phyloP scores from a whole-genome alignment of 2,113 vertebrate species.

The Dicerorhinus sumatrensis region DNA sequence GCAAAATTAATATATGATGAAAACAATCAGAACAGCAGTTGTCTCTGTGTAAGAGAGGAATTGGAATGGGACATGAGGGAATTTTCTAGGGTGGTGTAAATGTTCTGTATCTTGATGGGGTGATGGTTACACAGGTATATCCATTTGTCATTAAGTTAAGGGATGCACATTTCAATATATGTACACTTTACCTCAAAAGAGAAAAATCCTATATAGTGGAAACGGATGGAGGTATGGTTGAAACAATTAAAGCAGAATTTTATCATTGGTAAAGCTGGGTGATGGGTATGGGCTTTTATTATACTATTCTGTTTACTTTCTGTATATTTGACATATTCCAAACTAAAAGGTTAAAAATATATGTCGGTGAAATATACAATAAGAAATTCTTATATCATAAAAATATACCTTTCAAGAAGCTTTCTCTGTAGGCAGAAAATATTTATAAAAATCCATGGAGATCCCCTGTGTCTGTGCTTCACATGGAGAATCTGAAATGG shows the following conservation, averaged over 20 bases:
- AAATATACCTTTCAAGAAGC: not conserved
- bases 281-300: not conserved
- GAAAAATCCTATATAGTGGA: not conserved
- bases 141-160: not conserved
- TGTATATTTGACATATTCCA: not conserved
- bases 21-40: not conserved
- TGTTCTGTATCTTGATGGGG: not conserved
- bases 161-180: not conserved
- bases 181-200: not conserved
- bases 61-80: not conserved
- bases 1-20: not conserved
- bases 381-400: not conserved
- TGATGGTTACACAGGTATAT: not conserved
- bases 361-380: not conserved
- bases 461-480: not conserved
- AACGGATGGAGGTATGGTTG: not conserved
- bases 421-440: not conserved
- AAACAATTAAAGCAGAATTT: not conserved
- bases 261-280: not conserved
- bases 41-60: not conserved
- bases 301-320: not conserved
- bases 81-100: not conserved
- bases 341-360: constrained; percentile 34
- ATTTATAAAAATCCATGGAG: not conserved
- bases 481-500: not conserved